Percentiles rank a stretch among this genome's conserved stretches.
Conservation (phyloP, 2,888 invertebrate genomes). For the Dilophus febrilis region DNA sequence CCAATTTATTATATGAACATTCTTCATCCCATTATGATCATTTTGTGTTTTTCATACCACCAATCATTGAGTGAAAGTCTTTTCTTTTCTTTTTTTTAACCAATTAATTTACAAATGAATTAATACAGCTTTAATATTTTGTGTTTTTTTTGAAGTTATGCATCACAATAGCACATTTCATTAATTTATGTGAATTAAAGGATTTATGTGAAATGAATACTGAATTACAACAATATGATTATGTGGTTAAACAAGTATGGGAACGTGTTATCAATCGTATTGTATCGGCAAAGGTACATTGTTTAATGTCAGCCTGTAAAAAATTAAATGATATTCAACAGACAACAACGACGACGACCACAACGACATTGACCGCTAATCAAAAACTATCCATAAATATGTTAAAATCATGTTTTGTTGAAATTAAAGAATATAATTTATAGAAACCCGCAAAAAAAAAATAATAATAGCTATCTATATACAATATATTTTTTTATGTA, state of each 20-base stretch:
- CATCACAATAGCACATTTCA: conserved; percentile 53
- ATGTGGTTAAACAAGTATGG: conserved; percentile 22
- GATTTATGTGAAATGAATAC: conserved; percentile 37
- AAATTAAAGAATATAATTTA: conserved; percentile 8
- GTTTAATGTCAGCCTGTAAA: conserved; percentile 18
- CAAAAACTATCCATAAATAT: conserved; percentile 14
- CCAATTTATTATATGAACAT: too few species aligned
- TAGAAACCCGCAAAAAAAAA: too few species aligned
- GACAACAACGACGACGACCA: conserved; percentile 7
- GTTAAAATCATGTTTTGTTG: conserved; percentile 13
- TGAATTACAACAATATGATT: conserved; percentile 19
- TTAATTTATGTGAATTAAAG: conserved; percentile 36
- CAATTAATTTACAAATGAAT: background rate
- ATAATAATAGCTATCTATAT: too few species aligned
- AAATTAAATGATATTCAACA: conserved; percentile 13
- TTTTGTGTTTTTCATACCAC: too few species aligned
- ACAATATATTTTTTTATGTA: too few species aligned
- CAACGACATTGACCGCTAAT: conserved; percentile 10
- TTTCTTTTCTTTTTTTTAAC: background rate
- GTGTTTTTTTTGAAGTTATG: conserved; percentile 41
- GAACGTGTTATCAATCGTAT: conserved; percentile 25
- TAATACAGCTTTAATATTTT: background rate
- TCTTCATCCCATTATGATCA: too few species aligned
- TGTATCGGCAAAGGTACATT: conserved; percentile 24
- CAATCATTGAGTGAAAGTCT: background rate